These are phyloP conservation scores for Mionectes olivaceus DNA, from an alignment of 2,797 vertebrate genomes.

Conservation along the genomic window DNA sequence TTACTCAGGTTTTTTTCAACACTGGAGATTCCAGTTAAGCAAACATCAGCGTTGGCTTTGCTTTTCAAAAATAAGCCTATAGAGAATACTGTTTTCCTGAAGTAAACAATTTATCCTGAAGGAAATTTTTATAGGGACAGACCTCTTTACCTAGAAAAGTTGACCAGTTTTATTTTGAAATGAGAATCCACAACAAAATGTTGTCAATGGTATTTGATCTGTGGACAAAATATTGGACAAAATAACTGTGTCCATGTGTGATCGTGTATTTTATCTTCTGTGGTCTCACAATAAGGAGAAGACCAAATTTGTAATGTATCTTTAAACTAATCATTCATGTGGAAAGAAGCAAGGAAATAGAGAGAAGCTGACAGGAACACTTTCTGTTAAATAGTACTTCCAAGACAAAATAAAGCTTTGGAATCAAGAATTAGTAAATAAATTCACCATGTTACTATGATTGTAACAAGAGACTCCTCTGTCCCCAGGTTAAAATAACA, in stretches of 20 bases:
- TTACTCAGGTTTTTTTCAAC: neutral
- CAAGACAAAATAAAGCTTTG: neutral
- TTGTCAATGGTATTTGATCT: neutral
- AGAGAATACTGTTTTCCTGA: neutral
- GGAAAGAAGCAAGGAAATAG: neutral
- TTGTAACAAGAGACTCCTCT: neutral
- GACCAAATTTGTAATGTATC: neutral
- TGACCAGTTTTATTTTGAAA: neutral
- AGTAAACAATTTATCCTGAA: neutral
- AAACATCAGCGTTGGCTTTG: neutral
- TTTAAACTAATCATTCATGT: neutral
- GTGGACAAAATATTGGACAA: neutral
- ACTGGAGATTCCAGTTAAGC: neutral
- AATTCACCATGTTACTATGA: neutral
- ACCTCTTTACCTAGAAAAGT: neutral
- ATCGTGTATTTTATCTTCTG: neutral
- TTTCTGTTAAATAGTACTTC: neutral
- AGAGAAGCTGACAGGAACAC: neutral
- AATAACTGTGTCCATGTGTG: neutral
- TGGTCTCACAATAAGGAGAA: neutral
- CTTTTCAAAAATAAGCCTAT: neutral
- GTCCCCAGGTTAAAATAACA: neutral
- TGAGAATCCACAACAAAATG: neutral
- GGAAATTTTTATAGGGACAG: neutral
- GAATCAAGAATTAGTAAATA: neutral